Evolutionary conservation across 1,140 invertebrate genomes (phyloP).

Genomic region (Teleogryllus occipitalis): DNA sequence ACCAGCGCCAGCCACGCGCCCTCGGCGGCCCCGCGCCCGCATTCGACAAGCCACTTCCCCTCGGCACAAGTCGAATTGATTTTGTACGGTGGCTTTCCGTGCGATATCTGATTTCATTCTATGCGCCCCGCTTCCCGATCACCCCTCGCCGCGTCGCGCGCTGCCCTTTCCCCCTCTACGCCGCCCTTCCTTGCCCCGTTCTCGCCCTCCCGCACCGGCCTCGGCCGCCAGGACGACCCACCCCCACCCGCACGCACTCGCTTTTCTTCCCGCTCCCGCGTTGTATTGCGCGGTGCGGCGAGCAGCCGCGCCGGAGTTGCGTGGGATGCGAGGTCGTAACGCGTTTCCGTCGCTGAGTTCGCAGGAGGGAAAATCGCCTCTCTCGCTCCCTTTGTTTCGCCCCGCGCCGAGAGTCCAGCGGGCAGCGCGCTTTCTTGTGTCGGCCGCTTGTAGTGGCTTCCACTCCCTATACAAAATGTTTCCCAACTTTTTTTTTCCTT

Average conservation of each 20-base stretch:
- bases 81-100: background rate
- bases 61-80: constrained; percentile 3
- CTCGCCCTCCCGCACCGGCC: background rate
- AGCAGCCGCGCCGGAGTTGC: background rate
- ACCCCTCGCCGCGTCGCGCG: background rate
- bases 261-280: background rate
- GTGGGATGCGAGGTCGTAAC: background rate
- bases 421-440: background rate
- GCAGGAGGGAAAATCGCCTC: background rate
- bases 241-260: background rate
- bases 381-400: background rate
- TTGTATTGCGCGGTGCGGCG: background rate
- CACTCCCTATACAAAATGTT: background rate
- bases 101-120: background rate
- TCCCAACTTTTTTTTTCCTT: background rate
- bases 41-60: constrained; percentile 3
- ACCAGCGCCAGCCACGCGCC: too few species aligned
- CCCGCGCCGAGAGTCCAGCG: background rate
- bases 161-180: background rate
- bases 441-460: background rate
- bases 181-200: background rate
- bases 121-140: background rate
- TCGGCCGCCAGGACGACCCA: background rate
- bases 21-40: too few species aligned
- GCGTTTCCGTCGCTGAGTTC: background rate